A percentile compares a stretch with the other conserved stretches of the same genome.
Evolutionary conservation across 2,888 invertebrate species (phyloP).

Genomic region (Hirtodrosophila alboralis): DNA sequence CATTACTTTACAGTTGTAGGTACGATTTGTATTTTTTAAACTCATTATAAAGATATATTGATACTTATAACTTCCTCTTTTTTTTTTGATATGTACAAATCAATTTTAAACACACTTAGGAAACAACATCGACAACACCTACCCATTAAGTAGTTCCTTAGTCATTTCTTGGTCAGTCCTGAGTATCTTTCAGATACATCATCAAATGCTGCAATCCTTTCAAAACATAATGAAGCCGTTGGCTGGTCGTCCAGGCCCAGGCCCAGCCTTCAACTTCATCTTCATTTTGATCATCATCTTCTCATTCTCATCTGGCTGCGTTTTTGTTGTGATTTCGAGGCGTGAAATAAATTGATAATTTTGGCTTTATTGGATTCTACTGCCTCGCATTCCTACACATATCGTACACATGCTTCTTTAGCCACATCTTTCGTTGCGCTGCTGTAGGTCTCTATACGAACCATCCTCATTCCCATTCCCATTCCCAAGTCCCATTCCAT

Average conservation of each 20-base stretch:
- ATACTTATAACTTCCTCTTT: no score
- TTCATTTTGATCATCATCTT: not conserved
- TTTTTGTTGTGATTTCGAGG: slow-evolving; percentile 70
- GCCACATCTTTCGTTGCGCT: slow-evolving; percentile 44
- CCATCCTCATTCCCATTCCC: slow-evolving; percentile 2
- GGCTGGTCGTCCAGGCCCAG: slow-evolving; percentile 27
- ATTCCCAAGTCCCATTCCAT: slow-evolving; percentile 1
- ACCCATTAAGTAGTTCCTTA: slow-evolving; percentile 27
- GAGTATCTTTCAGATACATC: slow-evolving; percentile 28
- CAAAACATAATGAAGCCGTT: slow-evolving; percentile 76
- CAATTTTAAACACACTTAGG: not conserved
- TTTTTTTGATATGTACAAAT: no score
- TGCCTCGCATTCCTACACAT: slow-evolving; percentile 48
- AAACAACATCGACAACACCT: no score
- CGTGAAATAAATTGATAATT: slow-evolving; percentile 82
- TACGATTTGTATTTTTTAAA: no score
- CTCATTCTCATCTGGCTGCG: not conserved
- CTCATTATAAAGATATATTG: no score
- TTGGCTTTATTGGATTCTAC: slow-evolving; percentile 76
- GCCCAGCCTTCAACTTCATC: not conserved
- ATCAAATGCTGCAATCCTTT: slow-evolving; percentile 19
- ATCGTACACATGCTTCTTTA: slow-evolving; percentile 25
- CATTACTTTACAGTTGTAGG: no score
- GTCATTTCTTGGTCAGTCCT: slow-evolving; percentile 13
- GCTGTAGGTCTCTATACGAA: slow-evolving; percentile 74